phyloP scores from a whole-genome alignment of 2,888 invertebrate genomes.

The Crocallis elinguaria region DNA sequence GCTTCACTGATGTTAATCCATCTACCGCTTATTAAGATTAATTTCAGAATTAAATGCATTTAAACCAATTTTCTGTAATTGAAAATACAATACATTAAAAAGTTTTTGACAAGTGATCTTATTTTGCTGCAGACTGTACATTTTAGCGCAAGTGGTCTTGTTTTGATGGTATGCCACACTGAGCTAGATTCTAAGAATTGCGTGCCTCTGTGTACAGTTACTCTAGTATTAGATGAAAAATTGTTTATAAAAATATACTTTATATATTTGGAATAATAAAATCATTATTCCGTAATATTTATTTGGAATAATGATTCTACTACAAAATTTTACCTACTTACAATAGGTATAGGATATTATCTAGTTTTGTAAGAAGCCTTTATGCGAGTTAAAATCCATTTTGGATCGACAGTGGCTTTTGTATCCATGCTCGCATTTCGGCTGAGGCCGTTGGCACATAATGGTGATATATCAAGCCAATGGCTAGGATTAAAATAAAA shows the following conservation, averaged over 20 bases:
- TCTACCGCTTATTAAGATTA: conserved; percentile 11
- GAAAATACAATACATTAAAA: conserved; percentile 10
- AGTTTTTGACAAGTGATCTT: conserved; percentile 42
- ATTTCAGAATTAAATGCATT: conserved; percentile 16
- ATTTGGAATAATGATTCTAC: conserved; percentile 45
- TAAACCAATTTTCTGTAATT: conserved; percentile 13
- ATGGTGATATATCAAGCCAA: conserved; percentile 76
- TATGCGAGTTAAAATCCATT: conserved; percentile 59
- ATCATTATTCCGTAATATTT: conserved; percentile 33
- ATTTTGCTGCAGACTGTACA: conserved; percentile 48
- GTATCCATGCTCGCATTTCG: conserved; percentile 59
- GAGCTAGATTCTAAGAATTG: conserved; percentile 75
- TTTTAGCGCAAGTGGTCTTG: conserved; percentile 33
- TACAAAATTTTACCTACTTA: conserved; percentile 43
- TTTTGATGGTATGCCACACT: conserved; percentile 21
- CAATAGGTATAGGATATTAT: conserved; percentile 59
- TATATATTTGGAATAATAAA: conserved; percentile 33
- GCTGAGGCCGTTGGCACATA: conserved; percentile 60
- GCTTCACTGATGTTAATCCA: conserved; percentile 3
- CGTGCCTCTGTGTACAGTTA: conserved; percentile 81
- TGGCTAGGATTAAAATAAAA: conserved; percentile 62
- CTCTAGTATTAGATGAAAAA: conserved; percentile 55
- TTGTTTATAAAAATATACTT: conserved; percentile 40
- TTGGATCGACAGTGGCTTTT: conserved; percentile 39
- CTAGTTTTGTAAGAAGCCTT: conserved; percentile 71